phyloP scores from a whole-genome alignment of 2,797 vertebrate species.

The Lates japonicus region DNA sequence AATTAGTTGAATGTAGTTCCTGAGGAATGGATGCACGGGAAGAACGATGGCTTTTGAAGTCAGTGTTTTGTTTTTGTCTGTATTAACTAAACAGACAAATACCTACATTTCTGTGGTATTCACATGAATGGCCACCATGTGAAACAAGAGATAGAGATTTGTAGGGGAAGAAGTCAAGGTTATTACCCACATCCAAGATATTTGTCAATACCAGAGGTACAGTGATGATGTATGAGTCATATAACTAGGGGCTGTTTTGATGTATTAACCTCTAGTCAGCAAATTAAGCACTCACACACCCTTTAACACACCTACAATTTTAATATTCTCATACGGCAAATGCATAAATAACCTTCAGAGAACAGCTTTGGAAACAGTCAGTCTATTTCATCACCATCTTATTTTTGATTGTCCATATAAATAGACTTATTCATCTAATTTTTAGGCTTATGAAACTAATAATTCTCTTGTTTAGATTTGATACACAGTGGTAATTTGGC shows the following conservation, averaged over 20 bases:
- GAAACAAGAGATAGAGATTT: conserved; percentile 21
- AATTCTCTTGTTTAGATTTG: conserved; percentile 13
- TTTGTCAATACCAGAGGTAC: conserved; percentile 48
- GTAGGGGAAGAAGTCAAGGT: conserved; percentile 51
- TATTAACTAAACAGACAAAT: conserved; percentile 18
- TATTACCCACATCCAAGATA: conserved; percentile 37
- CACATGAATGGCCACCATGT: background rate
- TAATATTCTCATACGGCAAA: conserved; percentile 18
- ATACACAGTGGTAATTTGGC: conserved; percentile 60
- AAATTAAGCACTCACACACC: conserved; percentile 27
- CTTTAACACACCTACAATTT: conserved; percentile 20
- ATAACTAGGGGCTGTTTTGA: conserved; percentile 46
- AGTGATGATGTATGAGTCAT: conserved; percentile 64
- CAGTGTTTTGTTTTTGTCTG: conserved; percentile 21
- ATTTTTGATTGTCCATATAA: background rate
- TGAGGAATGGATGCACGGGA: conserved; percentile 5
- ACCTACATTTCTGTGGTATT: background rate
- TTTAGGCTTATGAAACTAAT: background rate
- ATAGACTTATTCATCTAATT: background rate
- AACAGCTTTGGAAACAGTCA: background rate
- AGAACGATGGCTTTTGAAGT: conserved; percentile 28
- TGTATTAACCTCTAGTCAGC: conserved; percentile 48
- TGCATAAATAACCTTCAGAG: conserved; percentile 12
- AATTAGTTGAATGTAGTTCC: conserved; percentile 43
- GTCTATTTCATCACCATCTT: background rate